Percentiles rank a stretch among this genome's conserved stretches.
Evolutionary conservation across 2,797 vertebrate species (phyloP).

Genomic region (Schizothorax lantsangensis): DNA sequence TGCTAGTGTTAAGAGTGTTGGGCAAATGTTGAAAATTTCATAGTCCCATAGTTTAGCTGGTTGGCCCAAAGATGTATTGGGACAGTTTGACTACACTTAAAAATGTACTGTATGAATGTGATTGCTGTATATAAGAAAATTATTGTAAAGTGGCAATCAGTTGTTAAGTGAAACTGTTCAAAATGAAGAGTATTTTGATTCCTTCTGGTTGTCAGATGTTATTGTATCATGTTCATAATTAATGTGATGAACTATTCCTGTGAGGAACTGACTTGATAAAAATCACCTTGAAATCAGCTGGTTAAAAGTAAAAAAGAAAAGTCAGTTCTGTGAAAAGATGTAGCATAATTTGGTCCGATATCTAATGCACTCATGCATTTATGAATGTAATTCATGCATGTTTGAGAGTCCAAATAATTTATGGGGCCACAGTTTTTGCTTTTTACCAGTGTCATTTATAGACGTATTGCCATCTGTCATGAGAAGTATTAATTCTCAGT

Average conservation of each 20-base stretch:
- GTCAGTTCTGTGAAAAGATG: neutral
- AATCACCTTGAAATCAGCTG: neutral
- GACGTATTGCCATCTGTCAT: neutral
- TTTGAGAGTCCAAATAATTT: neutral
- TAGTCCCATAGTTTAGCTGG: neutral
- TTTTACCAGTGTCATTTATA: neutral
- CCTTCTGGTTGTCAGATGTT: too few species aligned
- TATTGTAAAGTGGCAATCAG: neutral
- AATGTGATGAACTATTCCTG: too few species aligned
- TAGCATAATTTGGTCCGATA: neutral
- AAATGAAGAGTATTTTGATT: too few species aligned
- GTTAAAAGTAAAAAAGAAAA: neutral
- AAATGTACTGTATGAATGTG: neutral
- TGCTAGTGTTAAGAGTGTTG: neutral
- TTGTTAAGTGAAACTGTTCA: too few species aligned
- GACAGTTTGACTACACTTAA: neutral
- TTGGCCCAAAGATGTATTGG: neutral
- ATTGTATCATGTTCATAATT: too few species aligned
- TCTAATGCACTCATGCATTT: neutral
- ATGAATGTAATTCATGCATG: neutral
- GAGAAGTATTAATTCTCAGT: neutral
- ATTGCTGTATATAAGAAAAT: neutral
- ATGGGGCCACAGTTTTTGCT: neutral
- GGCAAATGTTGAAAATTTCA: neutral
- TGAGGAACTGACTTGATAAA: neutral